Percentiles rank a stretch among this genome's conserved stretches.
These are phyloP conservation scores for Anagyrus pseudococci DNA, from an alignment of 2,888 invertebrate genomes.

Conservation along the genomic window DNA sequence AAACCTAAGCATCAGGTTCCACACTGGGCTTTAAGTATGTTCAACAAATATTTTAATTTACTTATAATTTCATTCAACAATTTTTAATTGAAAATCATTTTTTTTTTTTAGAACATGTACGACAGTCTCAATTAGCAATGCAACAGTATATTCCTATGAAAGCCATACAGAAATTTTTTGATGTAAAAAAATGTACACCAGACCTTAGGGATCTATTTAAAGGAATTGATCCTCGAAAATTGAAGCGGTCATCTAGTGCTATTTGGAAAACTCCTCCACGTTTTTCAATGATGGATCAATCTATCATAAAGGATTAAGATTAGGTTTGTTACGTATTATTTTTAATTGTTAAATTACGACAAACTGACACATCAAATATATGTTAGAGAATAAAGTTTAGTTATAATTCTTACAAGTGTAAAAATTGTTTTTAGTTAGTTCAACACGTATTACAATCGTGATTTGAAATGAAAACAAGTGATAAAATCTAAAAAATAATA, in stretches of 20 bases:
- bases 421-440: too few relatives aligned
- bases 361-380: background rate
- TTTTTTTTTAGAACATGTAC: slow-evolving; percentile 59
- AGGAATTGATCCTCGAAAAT: slow-evolving; percentile 68
- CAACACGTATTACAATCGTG: too few relatives aligned
- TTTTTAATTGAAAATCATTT: background rate
- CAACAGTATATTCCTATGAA: slow-evolving; percentile 62
- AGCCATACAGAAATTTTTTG: slow-evolving; percentile 69
- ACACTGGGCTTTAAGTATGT: slow-evolving; percentile 54
- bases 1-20: slow-evolving; percentile 56
- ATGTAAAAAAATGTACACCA: slow-evolving; percentile 62
- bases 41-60: slow-evolving; percentile 11
- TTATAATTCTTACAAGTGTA: background rate
- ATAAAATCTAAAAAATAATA: too few relatives aligned
- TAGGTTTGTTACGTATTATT: background rate
- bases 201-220: slow-evolving; percentile 75
- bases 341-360: background rate
- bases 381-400: background rate
- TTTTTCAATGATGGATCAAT: slow-evolving; percentile 64
- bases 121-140: slow-evolving; percentile 61
- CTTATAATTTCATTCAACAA: background rate
- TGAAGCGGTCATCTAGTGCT: slow-evolving; percentile 77
- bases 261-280: slow-evolving; percentile 77
- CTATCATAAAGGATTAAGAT: slow-evolving; percentile 28
- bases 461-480: too few relatives aligned